Evolutionary conservation across 2,113 vertebrate species (phyloP), one percentile per base, ranked within the genome.

Genomic region (Zapornia atra): DNA sequence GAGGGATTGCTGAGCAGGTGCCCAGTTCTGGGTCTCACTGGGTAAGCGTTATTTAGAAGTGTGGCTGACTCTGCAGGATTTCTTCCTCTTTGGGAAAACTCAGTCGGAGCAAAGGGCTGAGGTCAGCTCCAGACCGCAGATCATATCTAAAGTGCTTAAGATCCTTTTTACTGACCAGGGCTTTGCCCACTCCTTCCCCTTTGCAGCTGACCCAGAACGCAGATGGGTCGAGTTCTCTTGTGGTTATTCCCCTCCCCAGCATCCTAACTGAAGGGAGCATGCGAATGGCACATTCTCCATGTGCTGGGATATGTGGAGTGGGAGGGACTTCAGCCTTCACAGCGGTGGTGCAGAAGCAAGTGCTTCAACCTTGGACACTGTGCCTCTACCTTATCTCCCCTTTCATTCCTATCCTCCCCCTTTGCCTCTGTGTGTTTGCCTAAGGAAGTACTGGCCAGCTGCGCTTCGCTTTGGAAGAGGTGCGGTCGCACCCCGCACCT

Each of bases 1-100:
- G n/a, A 20, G 40, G 28, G n/a, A 15, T 5, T 2, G 20, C 4
- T 28, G 26, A 29, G 31, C 44, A 18, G 84, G 77, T 46, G 89
- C 6, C 40, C 6, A 3, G 20, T 12, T n/a, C 42, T 38, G 1
- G 0, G 12, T 7, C 50, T 19, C 1, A 0, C 11, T 16, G 48
- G 68, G 34, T 42, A 16, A 54, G 48, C 1, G 15, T 11, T 61
- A 7, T 21, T 28, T 50, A 29, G 10, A 15, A 42, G 13, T 33
- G 1, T 1, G 2, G 22, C 65, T 48, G 84, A 18, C 56, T 33
- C 13, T 22, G 75, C 94, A 69, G 75, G 57, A 13, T 31, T 69
- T 56, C 61, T 76, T 82, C 66, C 36, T 75, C 53, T 26, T 38
- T 1, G 14, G 6, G 34, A 20, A 6, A 33, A 4, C 54, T 18